Base-by-base conservation (phyloP, 1,140 invertebrate genomes). In the Mactra quadrangularis region DNA sequence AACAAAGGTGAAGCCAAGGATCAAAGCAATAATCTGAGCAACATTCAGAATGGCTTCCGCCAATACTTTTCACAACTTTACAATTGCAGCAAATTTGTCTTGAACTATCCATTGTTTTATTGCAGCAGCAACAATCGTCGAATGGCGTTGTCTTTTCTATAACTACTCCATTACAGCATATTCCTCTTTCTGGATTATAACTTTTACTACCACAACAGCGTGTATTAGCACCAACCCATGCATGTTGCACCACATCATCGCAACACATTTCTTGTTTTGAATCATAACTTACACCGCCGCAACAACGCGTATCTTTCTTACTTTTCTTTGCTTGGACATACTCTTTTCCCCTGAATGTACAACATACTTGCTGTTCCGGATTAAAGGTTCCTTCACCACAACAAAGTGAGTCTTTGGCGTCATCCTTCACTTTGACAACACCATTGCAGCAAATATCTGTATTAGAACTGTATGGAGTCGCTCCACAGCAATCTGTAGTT, bases 51-150 rank as follows among this genome's bases (percentile, higher is more conserved):
- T 74, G 71, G 22, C 13, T 53, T 27, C 71, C 25, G 0, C 71
- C 71, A n/a, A 55, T 35, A 22, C 25, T 57, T 31, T 57, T 57
- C 17, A 57, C 13, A 29, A 74, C 71, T 33, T 74, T 55, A 22
- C 71, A 74, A 0, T 38, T 19, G 33, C 71, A 74, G 57, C 71
- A 74, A 17, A 74, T 59, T 33, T 74, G 71, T 22, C 71, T 52
- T 4, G 52, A 57, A 59, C 71, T 74, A 19, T 74, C 71, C 35
- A 47, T 47, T 1, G 71, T 74, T 38, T 35, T 41, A 27, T 74
- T 74, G 17, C 71, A 74, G 38, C 71, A 74, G 13, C 71, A 74
- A 25, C 71, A 74, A 15, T 74, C 71, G 25, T 74, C 71, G 35
- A 74, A 74, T 7, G 27, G 71, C 13, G 71, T 74, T 11, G 50